Base-by-base conservation (phyloP, 2,888 invertebrate species). In the Drosophila ochracea region DNA sequence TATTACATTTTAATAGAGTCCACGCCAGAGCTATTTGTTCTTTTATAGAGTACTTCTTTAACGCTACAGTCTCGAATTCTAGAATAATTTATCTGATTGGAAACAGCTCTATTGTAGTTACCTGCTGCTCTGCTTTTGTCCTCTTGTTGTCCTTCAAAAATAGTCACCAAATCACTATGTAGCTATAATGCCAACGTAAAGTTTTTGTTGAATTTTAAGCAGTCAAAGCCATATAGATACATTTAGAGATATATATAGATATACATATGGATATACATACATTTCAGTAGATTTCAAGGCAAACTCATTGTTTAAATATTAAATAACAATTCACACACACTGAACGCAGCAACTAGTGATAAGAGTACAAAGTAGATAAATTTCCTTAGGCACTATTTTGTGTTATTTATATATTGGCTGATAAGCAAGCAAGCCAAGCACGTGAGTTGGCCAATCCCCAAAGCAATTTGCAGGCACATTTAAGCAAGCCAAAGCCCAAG, bases 391-490 rank as follows among this genome's bases (percentile, higher is more conserved):
- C 55, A 57, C 47, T 31, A 41, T 55, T 60, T 21, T 54, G 54
- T 63, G 47, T 10, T 31, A 21, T 49, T 68, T 54, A 33, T 43
- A 30, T 30, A 28, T 53, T 25, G 35, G 9, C n/a, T 58, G 79
- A 79, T 79, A 78, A 69, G 69, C 16, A 47, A 25, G 62, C 28
- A n/a, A 11, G 25, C 30, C 50, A 57, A 70, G 71, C 78, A 84
- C 86, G 86, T 77, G 89, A 85, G 82, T 33, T 75, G 54, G 39
- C 52, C 70, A 65, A 74, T 62, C 52, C 25, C 47, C 30, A 55
- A 74, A 76, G 68, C 77, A 66, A 84, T 82, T 79, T 67, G 37
- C 31, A 59, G 79, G 52, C 79, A 75, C 68, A 77, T 67, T 71
- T 60, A 76, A 71, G 70, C 57, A 64, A 30, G 47, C 35, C 31